A percentile compares a stretch with the other conserved stretches of the same genome.
phyloP scores from a whole-genome alignment of 23 tunicate species.

The Halocynthia aurantium region DNA sequence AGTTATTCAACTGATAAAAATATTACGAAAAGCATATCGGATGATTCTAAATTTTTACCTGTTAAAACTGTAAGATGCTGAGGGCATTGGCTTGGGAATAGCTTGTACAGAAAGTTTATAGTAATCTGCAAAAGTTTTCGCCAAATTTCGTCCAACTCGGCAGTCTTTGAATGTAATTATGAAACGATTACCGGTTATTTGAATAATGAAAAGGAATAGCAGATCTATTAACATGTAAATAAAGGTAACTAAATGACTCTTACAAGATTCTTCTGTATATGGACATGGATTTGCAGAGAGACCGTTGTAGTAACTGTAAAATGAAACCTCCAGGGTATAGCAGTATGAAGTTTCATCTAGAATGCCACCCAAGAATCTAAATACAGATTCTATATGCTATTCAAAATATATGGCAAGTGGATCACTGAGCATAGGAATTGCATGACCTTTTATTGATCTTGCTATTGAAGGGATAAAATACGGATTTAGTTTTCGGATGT shows the following conservation, averaged over 20 bases:
- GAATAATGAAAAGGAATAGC: neutral
- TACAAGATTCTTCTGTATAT: constrained; percentile 88
- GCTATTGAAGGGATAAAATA: no score
- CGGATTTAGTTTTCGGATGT: no score
- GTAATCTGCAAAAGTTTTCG: constrained; percentile 83
- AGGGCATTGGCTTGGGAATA: constrained; percentile 53
- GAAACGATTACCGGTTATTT: neutral
- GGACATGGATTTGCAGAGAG: constrained; percentile 61
- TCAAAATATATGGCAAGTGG: no score
- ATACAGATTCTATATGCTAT: neutral
- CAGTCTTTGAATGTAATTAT: neutral
- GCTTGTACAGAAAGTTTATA: constrained; percentile 61
- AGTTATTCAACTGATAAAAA: no score
- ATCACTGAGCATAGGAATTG: no score
- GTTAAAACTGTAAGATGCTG: no score
- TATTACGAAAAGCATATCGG: no score
- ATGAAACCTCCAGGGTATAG: constrained; percentile 95
- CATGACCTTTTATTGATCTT: no score
- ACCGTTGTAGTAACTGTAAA: constrained; percentile 85
- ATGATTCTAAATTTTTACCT: no score
- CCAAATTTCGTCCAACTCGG: constrained; percentile 81
- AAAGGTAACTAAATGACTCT: neutral
- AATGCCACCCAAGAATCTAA: constrained; percentile 87
- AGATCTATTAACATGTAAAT: neutral
- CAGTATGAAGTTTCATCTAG: constrained; percentile 88